Evolutionary conservation across 2,797 vertebrate genomes (phyloP).

Genomic region (Simalia tracyae): DNA sequence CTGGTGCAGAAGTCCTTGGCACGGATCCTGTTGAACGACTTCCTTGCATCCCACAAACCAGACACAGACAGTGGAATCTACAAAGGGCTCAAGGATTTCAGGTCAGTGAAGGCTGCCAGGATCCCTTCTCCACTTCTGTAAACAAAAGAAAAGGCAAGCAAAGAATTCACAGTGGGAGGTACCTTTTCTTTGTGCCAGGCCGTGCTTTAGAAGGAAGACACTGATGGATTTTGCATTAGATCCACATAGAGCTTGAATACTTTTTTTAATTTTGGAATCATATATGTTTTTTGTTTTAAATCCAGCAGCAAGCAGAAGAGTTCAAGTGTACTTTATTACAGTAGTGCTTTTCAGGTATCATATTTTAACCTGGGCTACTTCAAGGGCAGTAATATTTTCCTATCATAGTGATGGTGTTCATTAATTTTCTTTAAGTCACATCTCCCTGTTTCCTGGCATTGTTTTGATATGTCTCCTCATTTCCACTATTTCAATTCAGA

Average conservation of each 20-base stretch:
- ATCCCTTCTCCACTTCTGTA: neutral
- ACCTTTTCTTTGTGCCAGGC: neutral
- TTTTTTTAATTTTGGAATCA: neutral
- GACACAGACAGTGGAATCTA: conserved; percentile 50
- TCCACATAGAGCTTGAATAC: neutral
- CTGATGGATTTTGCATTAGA: neutral
- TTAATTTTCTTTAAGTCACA: neutral
- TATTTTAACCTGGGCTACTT: too few relatives aligned
- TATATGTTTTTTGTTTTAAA: neutral
- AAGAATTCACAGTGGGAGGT: neutral
- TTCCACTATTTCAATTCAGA: neutral
- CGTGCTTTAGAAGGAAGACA: neutral
- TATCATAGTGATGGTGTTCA: neutral
- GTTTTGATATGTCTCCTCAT: neutral
- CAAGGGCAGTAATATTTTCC: neutral
- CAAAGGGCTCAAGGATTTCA: conserved; percentile 72
- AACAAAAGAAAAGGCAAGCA: neutral
- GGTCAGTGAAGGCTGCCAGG: conserved; percentile 51
- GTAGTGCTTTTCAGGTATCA: too few relatives aligned
- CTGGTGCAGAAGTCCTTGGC: conserved; percentile 76
- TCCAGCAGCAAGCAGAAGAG: neutral
- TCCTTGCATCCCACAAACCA: conserved; percentile 55
- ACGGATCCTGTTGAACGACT: conserved; percentile 73
- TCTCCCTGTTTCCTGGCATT: neutral
- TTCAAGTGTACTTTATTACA: neutral